Base-by-base conservation (phyloP, 2,888 invertebrate species). In the Atherix ibis region DNA sequence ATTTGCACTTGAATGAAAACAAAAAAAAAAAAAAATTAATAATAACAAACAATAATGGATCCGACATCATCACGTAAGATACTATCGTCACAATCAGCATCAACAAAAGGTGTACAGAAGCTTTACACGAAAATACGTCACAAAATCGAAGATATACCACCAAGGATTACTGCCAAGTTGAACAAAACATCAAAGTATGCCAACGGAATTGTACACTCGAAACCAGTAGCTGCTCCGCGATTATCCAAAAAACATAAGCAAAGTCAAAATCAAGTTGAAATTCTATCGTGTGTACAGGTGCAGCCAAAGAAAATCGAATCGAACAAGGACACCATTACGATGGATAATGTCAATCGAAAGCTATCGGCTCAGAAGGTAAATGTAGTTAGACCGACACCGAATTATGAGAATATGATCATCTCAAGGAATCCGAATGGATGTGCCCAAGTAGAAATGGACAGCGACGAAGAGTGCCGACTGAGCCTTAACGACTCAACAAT, bases 121-220 rank as follows among this genome's bases (percentile, higher is more conserved):
- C 52, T 60, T 38, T 57, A 52, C 38, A 52, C 57, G 4, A 56
- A 54, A 44, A 52, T 60, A 39, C 52, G 58, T 3, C 58, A 60
- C 40, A 60, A 57, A 41, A 58, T 60, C 37, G 60, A 59, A 43
- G 58, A 59, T 46, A 44, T 60, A 4, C 52, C 56, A 25, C 57
- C 60, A 28, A 57, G 53, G 37, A 40, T 54, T 25, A 35, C 44
- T 26, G 50, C 52, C 5, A 58, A 53, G 37, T 46, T 58, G 5
- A 52, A 50, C 40, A 58, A 53, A 34, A 48, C 47, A 12, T 48
- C 50, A 34, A 56, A 54, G 24, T 52, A 8, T 19, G 22, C 13
- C 24, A 28, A 25, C 5, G n/a, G n/a, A n/a, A n/a, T n/a, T n/a
- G 31, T 26, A 18, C 30, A 33, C 19, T 18, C 18, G 15, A 27